Evolutionary conservation across 1,140 invertebrate species (phyloP).

Genomic region (Sycophaga agraensis): DNA sequence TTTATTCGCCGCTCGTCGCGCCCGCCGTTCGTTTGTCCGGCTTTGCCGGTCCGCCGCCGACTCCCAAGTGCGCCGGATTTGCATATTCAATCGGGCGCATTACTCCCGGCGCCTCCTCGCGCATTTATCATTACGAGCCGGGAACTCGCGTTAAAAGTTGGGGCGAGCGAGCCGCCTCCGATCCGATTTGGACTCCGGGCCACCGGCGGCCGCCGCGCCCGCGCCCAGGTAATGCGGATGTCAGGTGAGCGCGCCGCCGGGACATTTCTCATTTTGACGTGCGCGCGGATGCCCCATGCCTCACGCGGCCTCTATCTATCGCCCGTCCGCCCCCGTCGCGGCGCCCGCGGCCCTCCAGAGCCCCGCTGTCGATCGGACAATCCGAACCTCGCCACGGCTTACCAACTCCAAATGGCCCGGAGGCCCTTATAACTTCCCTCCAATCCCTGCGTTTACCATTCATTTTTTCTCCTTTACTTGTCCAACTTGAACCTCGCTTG

Average conservation of each 20-base stretch:
- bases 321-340: too few species aligned
- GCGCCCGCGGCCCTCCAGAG: too few species aligned
- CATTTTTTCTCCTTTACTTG: neutral
- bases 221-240: conserved; percentile 13
- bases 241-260: neutral
- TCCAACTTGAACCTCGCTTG: too few species aligned
- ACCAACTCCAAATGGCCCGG: neutral
- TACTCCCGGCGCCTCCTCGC: conserved; percentile 11
- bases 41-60: too few species aligned
- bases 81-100: conserved; percentile 25
- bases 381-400: neutral
- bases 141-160: conserved; percentile 28
- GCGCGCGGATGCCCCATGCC: too few species aligned
- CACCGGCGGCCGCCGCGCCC: neutral
- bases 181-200: conserved; percentile 22
- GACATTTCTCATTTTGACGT: conserved; percentile 11
- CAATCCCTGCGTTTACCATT: neutral
- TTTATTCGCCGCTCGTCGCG: conserved; percentile 1
- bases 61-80: conserved; percentile 13
- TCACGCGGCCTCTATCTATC: too few species aligned
- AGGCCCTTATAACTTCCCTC: neutral
- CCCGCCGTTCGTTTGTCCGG: neutral
- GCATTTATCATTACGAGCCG: conserved; percentile 22
- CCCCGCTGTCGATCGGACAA: neutral
- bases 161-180: too few species aligned